Conservation (phyloP, 2,888 invertebrate species). For the Melipona beecheii region DNA sequence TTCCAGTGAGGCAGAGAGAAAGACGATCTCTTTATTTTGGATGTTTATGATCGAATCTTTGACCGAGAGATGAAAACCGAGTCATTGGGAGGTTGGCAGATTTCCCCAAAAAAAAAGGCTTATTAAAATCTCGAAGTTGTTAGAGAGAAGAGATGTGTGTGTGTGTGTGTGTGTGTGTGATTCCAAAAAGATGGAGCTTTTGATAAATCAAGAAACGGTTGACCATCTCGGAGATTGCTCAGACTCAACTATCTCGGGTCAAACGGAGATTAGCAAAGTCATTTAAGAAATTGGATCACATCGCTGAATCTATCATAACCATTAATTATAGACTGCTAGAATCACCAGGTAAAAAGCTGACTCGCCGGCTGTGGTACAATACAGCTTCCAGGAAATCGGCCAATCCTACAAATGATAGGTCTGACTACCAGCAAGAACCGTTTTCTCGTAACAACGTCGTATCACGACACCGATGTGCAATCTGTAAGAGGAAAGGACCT, state of each 20-base stretch:
- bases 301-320: too few relatives aligned
- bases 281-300: not conserved
- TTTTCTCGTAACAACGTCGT: not conserved
- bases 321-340: not conserved
- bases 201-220: not conserved
- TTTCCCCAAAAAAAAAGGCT: not conserved
- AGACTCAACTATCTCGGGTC: not conserved
- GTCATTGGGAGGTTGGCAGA: accelerated
- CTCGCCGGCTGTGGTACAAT: not conserved
- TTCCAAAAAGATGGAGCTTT: not conserved
- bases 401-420: not conserved
- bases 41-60: not conserved
- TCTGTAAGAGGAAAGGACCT: not conserved
- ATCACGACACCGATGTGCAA: not conserved
- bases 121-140: not conserved
- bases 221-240: not conserved
- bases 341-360: not conserved
- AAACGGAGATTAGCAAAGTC: not conserved
- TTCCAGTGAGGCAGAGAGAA: not conserved
- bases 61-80: not conserved
- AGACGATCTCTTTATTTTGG: not conserved
- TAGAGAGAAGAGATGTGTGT: not conserved
- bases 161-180: not conserved
- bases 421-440: not conserved
- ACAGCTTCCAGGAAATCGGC: not conserved